Conservation (phyloP, 2,888 invertebrate genomes). For the Nemotelus pantherinus region DNA sequence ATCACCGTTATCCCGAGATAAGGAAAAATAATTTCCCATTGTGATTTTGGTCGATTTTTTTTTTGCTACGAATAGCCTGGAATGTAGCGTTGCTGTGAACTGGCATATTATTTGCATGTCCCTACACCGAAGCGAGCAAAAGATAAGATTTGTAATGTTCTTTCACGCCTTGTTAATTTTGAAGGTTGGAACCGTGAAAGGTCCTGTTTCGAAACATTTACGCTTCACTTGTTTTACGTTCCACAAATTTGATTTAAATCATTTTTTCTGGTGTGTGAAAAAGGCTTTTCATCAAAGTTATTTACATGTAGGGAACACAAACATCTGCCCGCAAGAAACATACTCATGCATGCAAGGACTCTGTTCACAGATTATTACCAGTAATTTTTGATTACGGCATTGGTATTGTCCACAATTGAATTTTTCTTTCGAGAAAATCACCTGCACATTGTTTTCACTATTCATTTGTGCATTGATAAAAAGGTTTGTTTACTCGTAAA, state of each 20-base stretch:
- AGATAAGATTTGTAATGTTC: slow-evolving; percentile 22
- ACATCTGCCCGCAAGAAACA: no score
- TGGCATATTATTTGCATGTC: slow-evolving; percentile 28
- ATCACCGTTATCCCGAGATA: slow-evolving; percentile 10
- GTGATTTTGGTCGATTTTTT: slow-evolving; percentile 16
- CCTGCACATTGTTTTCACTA: slow-evolving; percentile 13
- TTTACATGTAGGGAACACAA: no score
- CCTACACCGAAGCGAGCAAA: neutral
- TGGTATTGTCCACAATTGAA: neutral
- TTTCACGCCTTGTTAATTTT: slow-evolving; percentile 52
- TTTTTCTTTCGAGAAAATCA: slow-evolving; percentile 24
- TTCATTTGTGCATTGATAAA: slow-evolving; percentile 15
- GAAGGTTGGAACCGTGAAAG: slow-evolving; percentile 16
- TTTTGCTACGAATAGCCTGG: neutral
- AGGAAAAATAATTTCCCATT: slow-evolving; percentile 12
- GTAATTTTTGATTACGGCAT: no score
- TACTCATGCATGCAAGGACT: no score
- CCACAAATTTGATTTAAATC: slow-evolving; percentile 49
- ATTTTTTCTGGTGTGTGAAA: slow-evolving; percentile 11
- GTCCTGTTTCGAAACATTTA: slow-evolving; percentile 38
- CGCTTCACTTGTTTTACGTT: slow-evolving; percentile 50
- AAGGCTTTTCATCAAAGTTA: neutral
- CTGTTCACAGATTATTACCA: no score
- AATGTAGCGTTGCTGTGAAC: neutral
- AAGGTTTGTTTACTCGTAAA: slow-evolving; percentile 41